Conservation (phyloP, 2,113 vertebrate species). For the Oostethus manadensis region DNA sequence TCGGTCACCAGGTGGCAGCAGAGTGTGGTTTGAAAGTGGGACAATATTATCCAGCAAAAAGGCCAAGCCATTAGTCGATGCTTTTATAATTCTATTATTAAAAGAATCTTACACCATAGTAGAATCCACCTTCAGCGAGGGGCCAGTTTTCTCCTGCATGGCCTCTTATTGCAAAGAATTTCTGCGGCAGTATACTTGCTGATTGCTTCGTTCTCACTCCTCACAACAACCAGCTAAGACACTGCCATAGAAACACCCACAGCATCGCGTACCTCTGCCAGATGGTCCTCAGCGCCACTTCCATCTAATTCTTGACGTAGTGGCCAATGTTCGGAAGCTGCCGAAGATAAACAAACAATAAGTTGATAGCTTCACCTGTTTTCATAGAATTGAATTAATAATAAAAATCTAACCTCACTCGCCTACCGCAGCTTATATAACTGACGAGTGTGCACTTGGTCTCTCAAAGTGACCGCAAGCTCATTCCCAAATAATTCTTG, state of each 20-base stretch:
- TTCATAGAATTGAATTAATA: conserved; percentile 4
- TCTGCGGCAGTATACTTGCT: conserved; percentile 99
- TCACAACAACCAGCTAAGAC: conserved; percentile 99
- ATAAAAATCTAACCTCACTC: neutral
- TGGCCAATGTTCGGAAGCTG: conserved; percentile 2
- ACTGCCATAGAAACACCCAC: conserved; percentile 99
- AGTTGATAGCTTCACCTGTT: neutral
- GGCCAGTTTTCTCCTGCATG: conserved; percentile 1
- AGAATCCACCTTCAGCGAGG: neutral
- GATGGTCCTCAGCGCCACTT: conserved; percentile 9
- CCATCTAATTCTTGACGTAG: too few relatives aligned
- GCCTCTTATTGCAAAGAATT: conserved; percentile 84
- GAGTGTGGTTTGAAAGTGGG: conserved; percentile 22
- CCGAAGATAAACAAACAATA: conserved; percentile 30
- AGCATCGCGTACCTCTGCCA: conserved; percentile 61
- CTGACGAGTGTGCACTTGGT: conserved; percentile 7
- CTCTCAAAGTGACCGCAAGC: conserved; percentile 35
- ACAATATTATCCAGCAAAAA: conserved; percentile 21
- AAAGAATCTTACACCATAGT: too few relatives aligned
- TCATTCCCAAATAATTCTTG: conserved; percentile 26
- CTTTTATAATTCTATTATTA: too few relatives aligned
- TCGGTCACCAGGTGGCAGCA: conserved; percentile 64
- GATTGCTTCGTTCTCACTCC: conserved; percentile 94
- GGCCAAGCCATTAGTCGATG: conserved; percentile 10
- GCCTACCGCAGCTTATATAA: conserved; percentile 20